These are phyloP conservation scores for Phoenicopterus ruber DNA, from an alignment of 2,113 vertebrate genomes.

Conservation along the genomic window DNA sequence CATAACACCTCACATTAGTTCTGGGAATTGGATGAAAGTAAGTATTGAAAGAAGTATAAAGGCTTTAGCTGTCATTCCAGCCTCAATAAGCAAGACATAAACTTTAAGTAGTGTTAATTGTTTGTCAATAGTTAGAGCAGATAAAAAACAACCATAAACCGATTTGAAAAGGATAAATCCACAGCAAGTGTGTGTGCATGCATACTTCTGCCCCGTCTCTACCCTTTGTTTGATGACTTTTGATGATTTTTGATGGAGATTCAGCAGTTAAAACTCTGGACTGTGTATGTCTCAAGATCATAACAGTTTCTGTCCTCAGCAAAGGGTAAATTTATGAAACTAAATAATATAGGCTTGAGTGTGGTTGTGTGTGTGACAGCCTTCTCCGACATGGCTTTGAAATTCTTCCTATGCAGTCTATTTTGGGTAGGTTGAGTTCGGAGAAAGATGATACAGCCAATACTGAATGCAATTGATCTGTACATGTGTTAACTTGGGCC, in stretches of 20 bases:
- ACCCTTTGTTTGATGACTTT: neutral
- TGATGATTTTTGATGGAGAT: neutral
- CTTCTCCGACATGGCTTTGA: neutral
- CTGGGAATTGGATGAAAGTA: neutral
- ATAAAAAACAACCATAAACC: neutral
- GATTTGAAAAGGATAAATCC: neutral
- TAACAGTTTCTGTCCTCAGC: neutral
- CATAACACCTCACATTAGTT: neutral
- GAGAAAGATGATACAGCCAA: neutral
- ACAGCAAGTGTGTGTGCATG: neutral
- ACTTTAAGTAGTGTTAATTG: neutral
- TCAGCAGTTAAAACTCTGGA: neutral
- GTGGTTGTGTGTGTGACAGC: neutral
- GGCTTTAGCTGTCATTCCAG: neutral
- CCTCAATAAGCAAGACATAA: neutral
- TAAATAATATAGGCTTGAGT: neutral
- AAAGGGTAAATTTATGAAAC: neutral
- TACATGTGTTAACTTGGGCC: neutral
- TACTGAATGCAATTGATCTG: neutral
- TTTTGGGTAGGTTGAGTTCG: neutral
- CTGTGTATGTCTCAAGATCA: neutral
- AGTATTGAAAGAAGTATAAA: neutral
- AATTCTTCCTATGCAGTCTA: neutral
- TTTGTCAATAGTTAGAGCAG: neutral
- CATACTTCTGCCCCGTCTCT: accelerated